Percentiles rank a stretch among this genome's conserved stretches.
These are phyloP conservation scores for Echeneis naucrates DNA, from an alignment of 2,797 vertebrate genomes.

Conservation along the genomic window DNA sequence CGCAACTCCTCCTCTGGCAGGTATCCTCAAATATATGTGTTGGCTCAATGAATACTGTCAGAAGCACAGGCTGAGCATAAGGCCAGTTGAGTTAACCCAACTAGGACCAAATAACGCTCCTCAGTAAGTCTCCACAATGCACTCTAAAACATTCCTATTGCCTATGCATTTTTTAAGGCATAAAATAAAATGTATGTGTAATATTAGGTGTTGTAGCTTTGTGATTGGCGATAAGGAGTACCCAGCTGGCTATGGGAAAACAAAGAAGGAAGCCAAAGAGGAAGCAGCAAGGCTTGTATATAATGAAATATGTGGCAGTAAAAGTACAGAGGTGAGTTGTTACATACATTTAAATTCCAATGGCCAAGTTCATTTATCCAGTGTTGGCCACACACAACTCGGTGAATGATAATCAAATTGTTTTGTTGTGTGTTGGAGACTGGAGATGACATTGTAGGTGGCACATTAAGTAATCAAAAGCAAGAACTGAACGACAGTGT, in stretches of 20 bases:
- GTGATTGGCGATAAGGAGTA: constrained; percentile 65
- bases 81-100: constrained; percentile 25
- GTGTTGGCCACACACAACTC: background rate
- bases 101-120: background rate
- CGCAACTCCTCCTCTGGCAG: background rate
- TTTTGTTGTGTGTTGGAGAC: constrained; percentile 65
- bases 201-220: constrained; percentile 66
- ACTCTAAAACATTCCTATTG: background rate
- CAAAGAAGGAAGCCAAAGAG: constrained; percentile 78
- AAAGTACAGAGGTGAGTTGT: constrained; percentile 51
- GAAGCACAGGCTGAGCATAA: constrained; percentile 12
- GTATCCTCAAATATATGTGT: constrained; percentile 57
- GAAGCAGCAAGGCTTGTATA: constrained; percentile 75
- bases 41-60: constrained; percentile 82
- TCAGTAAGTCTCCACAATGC: constrained; percentile 63
- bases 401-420: background rate
- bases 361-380: background rate
- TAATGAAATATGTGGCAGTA: constrained; percentile 38
- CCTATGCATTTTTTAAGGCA: background rate
- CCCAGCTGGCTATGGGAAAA: constrained; percentile 63
- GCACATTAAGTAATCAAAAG: constrained; percentile 1
- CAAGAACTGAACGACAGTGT: constrained; percentile 19
- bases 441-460: constrained; percentile 26
- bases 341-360: background rate
- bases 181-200: background rate